A percentile compares a stretch with the other conserved stretches of the same genome.
Evolutionary conservation across 2,797 vertebrate species (phyloP).

Genomic region (Tenualosa thibaudeaui): DNA sequence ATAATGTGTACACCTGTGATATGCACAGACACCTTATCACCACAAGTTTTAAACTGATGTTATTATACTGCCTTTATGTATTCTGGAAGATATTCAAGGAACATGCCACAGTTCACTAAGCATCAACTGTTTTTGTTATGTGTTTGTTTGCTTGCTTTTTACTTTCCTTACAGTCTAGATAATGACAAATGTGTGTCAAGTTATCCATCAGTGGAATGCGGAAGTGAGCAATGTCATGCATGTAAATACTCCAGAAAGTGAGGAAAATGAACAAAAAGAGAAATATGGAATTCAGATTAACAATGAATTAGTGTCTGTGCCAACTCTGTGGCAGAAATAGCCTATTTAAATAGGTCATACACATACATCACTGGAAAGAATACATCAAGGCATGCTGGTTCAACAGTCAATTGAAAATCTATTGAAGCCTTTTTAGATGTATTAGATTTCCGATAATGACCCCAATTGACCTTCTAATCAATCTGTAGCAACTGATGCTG

Average conservation of each 20-base stretch:
- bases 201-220: not conserved
- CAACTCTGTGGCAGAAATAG: too few relatives aligned
- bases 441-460: not conserved
- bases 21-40: too few relatives aligned
- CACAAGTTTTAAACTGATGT: too few relatives aligned
- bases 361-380: not conserved
- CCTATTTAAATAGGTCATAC: too few relatives aligned
- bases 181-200: not conserved
- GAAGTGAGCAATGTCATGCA: not conserved
- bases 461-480: not conserved
- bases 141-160: too few relatives aligned
- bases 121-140: too few relatives aligned
- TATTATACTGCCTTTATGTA: too few relatives aligned
- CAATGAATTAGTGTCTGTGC: not conserved
- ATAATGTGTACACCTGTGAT: too few relatives aligned
- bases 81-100: too few relatives aligned
- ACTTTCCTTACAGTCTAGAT: not conserved
- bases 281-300: not conserved
- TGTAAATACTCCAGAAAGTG: not conserved
- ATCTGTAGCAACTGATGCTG: not conserved
- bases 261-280: not conserved
- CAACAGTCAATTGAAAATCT: not conserved
- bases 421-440: not conserved
- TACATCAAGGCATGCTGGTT: not conserved
- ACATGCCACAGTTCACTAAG: too few relatives aligned